phyloP scores from a whole-genome alignment of 2,888 invertebrate species.

The Zygaena filipendulae region DNA sequence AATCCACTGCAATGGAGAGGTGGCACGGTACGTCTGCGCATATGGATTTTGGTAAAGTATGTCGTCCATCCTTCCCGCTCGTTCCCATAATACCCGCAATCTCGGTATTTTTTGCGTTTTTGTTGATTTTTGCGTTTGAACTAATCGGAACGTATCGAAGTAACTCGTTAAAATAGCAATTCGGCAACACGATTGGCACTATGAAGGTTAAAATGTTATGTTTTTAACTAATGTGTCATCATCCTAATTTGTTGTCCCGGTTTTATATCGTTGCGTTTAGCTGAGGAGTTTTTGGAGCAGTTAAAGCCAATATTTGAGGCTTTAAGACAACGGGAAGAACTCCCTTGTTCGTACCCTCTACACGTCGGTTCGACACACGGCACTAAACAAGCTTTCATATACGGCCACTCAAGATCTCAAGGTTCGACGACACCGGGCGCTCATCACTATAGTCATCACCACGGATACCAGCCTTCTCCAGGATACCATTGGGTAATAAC shows the following conservation, averaged over 20 bases:
- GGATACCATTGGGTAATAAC: conserved; percentile 82
- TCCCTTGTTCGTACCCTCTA: conserved; percentile 91
- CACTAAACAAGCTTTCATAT: conserved; percentile 70
- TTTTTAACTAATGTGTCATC: conserved; percentile 29
- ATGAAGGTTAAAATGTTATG: conserved; percentile 44
- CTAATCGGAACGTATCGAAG: conserved; percentile 45
- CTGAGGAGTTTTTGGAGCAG: conserved; percentile 95
- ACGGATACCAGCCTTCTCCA: conserved; percentile 77
- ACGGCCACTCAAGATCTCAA: conserved; percentile 72
- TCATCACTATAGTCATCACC: conserved; percentile 72
- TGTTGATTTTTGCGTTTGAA: conserved; percentile 50
- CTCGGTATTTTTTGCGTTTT: conserved; percentile 36
- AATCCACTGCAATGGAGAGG: conserved; percentile 65
- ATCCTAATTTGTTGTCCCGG: conserved; percentile 53
- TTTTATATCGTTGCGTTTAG: conserved; percentile 71
- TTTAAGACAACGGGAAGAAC: conserved; percentile 89
- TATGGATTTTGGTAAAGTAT: conserved; percentile 63
- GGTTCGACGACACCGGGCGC: conserved; percentile 72
- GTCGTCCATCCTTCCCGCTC: conserved; percentile 51
- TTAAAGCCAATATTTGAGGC: conserved; percentile 96
- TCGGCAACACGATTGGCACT: conserved; percentile 61
- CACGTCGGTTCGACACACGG: conserved; percentile 80
- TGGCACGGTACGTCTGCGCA: conserved; percentile 63
- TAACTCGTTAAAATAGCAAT: conserved; percentile 35
- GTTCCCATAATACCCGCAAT: conserved; percentile 48